Base-by-base conservation (phyloP, 2,113 vertebrate genomes). In the Pampusana beccarii region DNA sequence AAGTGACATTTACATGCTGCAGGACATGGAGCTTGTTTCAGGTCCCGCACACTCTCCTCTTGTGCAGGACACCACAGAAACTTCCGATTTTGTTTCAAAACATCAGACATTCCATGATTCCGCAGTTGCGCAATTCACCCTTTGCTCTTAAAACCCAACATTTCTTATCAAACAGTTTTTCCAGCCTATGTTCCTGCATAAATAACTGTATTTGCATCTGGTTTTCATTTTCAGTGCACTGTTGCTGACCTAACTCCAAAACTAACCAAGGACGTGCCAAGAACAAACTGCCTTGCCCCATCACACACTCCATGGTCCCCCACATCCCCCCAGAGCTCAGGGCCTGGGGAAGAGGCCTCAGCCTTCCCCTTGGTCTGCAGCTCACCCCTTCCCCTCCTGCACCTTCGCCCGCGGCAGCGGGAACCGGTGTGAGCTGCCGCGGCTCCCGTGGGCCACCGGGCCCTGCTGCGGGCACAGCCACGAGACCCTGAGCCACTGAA, bases 1-100 rank as follows among this genome's bases (percentile, higher is more conserved):
- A 51, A 19, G 36, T 3, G 58, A 40, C 15, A 53, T 44, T 83
- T 50, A 33, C 46, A 58, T 0, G 0, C 26, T 70, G 74, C 61
- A 16, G 40, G 58, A 28, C 78, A 65, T 0, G 0, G 23, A 72
- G 44, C 23, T 82, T 13, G 12, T 25, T 62, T 28, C 75, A 60
- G 28, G 36, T 69, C 73, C 87, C 26, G 58, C 62, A n/a, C 2
- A 2, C 24, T 50, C 65, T 51, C 33, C 40, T 60, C 38, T 34
- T 7, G 29, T 3, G 9, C 0, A 62, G 42, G 69, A 36, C 57
- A 34, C 17, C 36, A 31, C 61, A 44, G 13, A 72, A 73, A 19
- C 77, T 80, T 51, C 58, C 79, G 50, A 46, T 86, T 95, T 92
- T 91, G 36, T 34, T 92, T 91, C 53, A 86, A 82, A 95, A 80